These are phyloP conservation scores for Ivindomyrus marchei DNA, from an alignment of 2,113 vertebrate species.

Conservation along the genomic window DNA sequence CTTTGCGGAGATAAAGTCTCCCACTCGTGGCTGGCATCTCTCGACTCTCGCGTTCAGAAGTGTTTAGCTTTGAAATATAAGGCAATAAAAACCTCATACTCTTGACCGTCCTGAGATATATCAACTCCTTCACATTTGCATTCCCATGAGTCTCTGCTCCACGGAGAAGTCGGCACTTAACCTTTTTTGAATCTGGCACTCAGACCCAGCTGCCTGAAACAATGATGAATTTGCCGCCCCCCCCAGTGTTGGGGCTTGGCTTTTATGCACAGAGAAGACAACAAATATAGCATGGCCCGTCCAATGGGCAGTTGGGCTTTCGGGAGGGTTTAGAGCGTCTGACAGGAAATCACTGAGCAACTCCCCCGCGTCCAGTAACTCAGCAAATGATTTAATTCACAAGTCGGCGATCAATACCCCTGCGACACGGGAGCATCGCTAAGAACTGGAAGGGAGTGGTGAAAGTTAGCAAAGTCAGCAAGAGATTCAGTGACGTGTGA, in stretches of 20 bases:
- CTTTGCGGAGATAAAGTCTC: background rate
- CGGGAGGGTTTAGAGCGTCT: background rate
- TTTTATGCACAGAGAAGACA: background rate
- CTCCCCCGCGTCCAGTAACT: background rate
- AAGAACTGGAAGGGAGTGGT: constrained; percentile 14
- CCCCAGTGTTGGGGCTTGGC: constrained; percentile 7
- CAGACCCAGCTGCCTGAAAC: constrained; percentile 17
- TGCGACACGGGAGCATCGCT: constrained; percentile 18
- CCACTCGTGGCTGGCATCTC: background rate
- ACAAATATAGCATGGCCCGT: background rate
- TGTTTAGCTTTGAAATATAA: constrained; percentile 3
- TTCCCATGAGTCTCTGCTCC: background rate
- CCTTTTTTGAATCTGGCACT: constrained; percentile 20
- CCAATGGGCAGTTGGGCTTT: background rate
- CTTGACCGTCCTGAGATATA: background rate
- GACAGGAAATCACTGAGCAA: constrained; percentile 22
- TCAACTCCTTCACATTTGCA: background rate
- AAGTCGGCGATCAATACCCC: constrained; percentile 1
- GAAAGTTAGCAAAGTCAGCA: constrained; percentile 25
- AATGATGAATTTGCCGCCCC: constrained; percentile 17
- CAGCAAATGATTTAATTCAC: constrained; percentile 19
- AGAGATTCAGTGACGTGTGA: constrained; percentile 24
- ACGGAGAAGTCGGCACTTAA: constrained; percentile 10
- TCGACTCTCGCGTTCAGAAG: background rate
- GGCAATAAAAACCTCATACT: background rate